Evolutionary conservation across 1,140 invertebrate species (phyloP).

Genomic region (Drosophila mayri): DNA sequence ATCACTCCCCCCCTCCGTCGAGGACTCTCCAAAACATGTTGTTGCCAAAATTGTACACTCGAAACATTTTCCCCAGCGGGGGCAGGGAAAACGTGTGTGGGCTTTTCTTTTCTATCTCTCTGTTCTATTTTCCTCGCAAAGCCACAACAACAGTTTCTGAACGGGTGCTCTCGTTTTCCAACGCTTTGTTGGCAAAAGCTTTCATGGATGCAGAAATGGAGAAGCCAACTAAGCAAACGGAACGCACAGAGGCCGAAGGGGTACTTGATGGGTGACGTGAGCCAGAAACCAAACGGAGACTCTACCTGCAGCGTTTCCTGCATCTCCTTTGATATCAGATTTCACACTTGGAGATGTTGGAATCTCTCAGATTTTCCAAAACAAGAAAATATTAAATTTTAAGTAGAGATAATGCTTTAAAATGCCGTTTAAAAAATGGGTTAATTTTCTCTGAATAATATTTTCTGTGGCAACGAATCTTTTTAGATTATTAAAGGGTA

Average conservation of each 20-base stretch:
- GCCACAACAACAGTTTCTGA: conserved; percentile 34
- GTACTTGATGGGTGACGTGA: neutral
- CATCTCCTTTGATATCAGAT: neutral
- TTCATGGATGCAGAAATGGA: conserved; percentile 39
- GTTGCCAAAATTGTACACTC: conserved; percentile 39
- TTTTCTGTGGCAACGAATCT: neutral
- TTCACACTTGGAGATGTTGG: conserved; percentile 6
- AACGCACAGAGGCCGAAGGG: conserved; percentile 24
- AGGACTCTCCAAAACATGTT: conserved; percentile 22
- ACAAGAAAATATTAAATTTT: too few relatives aligned
- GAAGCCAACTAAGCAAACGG: conserved; percentile 34
- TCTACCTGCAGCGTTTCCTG: neutral
- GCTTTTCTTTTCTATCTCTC: conserved; percentile 20
- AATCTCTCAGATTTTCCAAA: neutral
- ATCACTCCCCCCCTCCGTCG: too few relatives aligned
- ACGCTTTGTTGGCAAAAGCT: conserved; percentile 36
- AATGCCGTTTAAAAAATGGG: neutral
- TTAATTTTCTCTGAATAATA: neutral
- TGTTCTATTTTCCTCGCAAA: conserved; percentile 19
- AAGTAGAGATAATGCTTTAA: too few relatives aligned
- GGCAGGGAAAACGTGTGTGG: neutral
- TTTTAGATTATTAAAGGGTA: too few relatives aligned
- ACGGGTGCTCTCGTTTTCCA: conserved; percentile 37
- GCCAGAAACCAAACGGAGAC: neutral
- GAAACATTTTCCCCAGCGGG: conserved; percentile 12